Conservation (phyloP, 2,888 invertebrate genomes). For the Ischnus inquisitorius region DNA sequence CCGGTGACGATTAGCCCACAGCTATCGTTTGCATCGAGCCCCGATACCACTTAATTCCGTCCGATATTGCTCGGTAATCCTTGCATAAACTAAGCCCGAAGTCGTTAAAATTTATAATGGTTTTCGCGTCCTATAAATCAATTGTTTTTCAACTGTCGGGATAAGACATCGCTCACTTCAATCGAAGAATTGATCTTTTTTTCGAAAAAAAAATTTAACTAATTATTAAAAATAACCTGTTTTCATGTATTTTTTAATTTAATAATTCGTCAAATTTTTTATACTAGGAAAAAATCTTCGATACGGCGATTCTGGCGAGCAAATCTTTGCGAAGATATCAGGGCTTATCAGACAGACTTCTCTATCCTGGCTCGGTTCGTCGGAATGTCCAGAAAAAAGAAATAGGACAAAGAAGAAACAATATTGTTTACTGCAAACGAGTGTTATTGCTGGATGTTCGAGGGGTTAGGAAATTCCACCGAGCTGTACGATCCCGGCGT, state of each 20-base stretch:
- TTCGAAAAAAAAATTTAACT: no score
- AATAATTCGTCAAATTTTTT: no score
- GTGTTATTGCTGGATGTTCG: background rate
- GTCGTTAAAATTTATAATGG: slow-evolving; percentile 1
- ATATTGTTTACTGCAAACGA: no score
- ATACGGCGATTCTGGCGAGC: no score
- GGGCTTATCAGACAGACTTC: no score
- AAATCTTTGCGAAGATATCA: no score
- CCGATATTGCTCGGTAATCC: background rate
- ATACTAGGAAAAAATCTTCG: no score
- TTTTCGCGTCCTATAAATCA: background rate
- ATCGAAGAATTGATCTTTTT: background rate
- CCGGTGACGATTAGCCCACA: background rate
- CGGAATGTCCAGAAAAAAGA: no score
- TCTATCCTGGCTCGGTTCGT: no score
- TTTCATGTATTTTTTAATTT: background rate
- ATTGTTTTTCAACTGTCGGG: background rate
- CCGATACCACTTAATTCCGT: background rate
- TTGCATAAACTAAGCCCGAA: background rate
- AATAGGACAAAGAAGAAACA: no score
- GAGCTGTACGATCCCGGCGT: background rate
- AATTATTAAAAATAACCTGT: background rate
- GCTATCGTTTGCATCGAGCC: background rate
- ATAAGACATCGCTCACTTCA: background rate
- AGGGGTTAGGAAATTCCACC: background rate